Evolutionary conservation across 2,113 vertebrate species (phyloP).

Genomic region (Brachyhypopomus occidentalis): DNA sequence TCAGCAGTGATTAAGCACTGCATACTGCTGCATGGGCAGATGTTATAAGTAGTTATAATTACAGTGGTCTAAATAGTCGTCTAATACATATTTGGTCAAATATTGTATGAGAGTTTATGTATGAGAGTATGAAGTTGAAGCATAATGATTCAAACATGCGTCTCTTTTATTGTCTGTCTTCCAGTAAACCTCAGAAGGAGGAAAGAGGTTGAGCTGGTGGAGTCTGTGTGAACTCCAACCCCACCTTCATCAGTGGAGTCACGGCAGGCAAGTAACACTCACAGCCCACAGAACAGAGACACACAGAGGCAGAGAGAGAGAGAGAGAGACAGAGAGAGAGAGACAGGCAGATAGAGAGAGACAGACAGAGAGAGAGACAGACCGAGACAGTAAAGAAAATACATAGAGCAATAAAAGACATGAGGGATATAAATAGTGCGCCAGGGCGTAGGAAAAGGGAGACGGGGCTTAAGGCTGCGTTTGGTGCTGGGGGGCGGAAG

Average conservation of each 20-base stretch:
- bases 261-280: constrained; percentile 63
- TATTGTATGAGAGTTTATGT: too few species aligned
- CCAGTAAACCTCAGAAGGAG: too few species aligned
- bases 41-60: too few species aligned
- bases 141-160: too few species aligned
- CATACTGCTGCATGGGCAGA: background rate
- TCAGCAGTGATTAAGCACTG: background rate
- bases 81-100: too few species aligned
- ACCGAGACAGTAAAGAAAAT: constrained; percentile 8
- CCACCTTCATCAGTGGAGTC: constrained; percentile 60
- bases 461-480: constrained; percentile 12
- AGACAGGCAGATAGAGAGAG: constrained; percentile 30
- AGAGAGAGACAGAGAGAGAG: constrained; percentile 31
- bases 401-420: constrained; percentile 38
- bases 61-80: too few species aligned
- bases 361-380: constrained; percentile 31
- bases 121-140: background rate
- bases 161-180: too few species aligned
- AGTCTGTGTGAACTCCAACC: constrained; percentile 15
- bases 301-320: constrained; percentile 21
- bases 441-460: constrained; percentile 42
- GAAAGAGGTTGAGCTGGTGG: too few species aligned
- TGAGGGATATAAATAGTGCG: constrained; percentile 50
- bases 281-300: constrained; percentile 33
- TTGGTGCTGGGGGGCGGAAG: constrained; percentile 53